Evolutionary conservation across 2,888 invertebrate species (phyloP).

Genomic region (Trichopria drosophilae): DNA sequence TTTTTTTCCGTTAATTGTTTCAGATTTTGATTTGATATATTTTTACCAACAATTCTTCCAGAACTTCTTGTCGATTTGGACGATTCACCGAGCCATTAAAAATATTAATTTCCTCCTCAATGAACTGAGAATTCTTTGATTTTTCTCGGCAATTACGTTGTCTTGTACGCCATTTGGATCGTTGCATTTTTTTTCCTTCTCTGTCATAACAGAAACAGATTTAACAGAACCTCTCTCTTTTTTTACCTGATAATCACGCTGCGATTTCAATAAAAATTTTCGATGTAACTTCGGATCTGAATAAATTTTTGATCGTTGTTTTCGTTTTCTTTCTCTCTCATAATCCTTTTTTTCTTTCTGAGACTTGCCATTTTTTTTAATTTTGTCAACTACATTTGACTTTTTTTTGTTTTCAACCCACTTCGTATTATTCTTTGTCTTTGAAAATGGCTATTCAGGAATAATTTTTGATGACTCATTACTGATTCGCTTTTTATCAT

Average conservation of each 20-base stretch:
- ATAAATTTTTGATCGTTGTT: slow-evolving; percentile 3
- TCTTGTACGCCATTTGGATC: not conserved
- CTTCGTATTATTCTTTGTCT: no score
- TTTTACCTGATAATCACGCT: no score
- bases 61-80: slow-evolving; percentile 1
- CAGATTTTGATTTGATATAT: not conserved
- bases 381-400: no score
- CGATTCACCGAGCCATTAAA: slow-evolving; percentile 1
- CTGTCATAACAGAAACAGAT: slow-evolving; percentile 1
- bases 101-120: not conserved
- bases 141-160: not conserved
- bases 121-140: not conserved
- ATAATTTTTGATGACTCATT: no score
- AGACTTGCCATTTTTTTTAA: no score
- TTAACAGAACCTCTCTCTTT: not conserved
- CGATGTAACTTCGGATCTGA: not conserved
- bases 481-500: no score
- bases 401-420: no score
- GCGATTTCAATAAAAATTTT: no score
- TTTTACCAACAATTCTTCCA: slow-evolving; percentile 3
- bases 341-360: slow-evolving; percentile 3
- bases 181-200: not conserved
- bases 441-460: no score
- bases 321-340: slow-evolving; percentile 4
- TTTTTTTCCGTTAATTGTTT: not conserved